Base-by-base conservation (phyloP, 1,140 invertebrate genomes). In the Lasioglossum baleicum region DNA sequence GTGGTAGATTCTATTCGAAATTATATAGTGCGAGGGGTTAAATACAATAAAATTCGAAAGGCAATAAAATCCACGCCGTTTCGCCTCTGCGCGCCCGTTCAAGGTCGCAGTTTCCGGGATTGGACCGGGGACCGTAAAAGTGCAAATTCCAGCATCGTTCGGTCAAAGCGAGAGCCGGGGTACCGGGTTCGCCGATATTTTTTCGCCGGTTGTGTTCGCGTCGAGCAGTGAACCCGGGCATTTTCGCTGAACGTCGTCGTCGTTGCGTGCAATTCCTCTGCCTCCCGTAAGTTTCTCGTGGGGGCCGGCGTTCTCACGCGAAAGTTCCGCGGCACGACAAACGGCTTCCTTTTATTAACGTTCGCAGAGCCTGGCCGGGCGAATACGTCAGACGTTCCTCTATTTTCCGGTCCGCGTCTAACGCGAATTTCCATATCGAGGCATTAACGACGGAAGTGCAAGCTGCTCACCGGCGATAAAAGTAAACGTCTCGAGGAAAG, bases 371-470 rank as follows among this genome's bases (percentile, higher is more conserved):
- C 44, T 11, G 44, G 8, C 44, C 11, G 22, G 48, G 8, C 51
- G 51, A 73, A 58, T 72, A 73, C 69, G 76, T 79, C 70, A 56
- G 48, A 42, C 66, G 69, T 74, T 65, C 71, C 74, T 78, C 63
- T 31, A 80, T 79, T 76, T 82, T 80, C 73, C 64, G 64, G 44
- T 63, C 72, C 53, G 31, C 69, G 61, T 51, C 80, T 42, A 58
- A 69, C 74, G 83, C 26, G 74, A 80, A 84, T 85, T 85, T 85
- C 79, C 79, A 81, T 85, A 85, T 85, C 83, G 73, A 58, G 48
- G 69, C 70, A 84, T 85, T 85, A 85, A 84, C 83, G 75, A 74
- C 70, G 83, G 79, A 84, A 84, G 83, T 85, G 82, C 83, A 84
- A 81, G 83, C 83, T 85, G 79, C 79, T 85, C 74, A 83, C 56